Evolutionary conservation across 2,113 vertebrate genomes (phyloP).

Genomic region (Crotalus helleri): DNA sequence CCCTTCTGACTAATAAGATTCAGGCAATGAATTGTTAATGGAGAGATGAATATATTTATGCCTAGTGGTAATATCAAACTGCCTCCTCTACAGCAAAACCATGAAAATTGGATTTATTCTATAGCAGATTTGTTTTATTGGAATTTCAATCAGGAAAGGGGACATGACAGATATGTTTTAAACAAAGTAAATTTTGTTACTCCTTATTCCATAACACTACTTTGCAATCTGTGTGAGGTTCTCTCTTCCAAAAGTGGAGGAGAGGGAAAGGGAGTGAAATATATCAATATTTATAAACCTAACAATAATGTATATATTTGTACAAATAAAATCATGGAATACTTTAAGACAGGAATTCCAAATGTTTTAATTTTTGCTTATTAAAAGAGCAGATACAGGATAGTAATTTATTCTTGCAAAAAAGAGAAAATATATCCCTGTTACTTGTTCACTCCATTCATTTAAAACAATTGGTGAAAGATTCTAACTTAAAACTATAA

Average conservation of each 20-base stretch:
- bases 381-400: not conserved
- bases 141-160: not conserved
- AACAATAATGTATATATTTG: not conserved
- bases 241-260: not conserved
- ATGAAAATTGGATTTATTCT: not conserved
- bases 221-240: not conserved
- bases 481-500: not conserved
- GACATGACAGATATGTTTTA: not conserved
- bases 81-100: not conserved
- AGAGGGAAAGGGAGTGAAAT: not conserved
- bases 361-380: constrained; percentile 12
- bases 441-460: constrained; percentile 3
- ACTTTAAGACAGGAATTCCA: not conserved
- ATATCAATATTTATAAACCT: not conserved
- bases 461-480: not conserved
- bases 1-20: not conserved
- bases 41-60: not conserved
- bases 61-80: not conserved
- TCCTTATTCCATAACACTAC: not conserved
- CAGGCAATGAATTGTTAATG: not conserved
- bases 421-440: not conserved
- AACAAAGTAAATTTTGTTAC: fast-evolving
- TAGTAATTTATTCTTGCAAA: not conserved
- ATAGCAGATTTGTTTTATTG: not conserved
- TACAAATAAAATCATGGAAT: not conserved